Conservation (phyloP, 2,888 invertebrate species). For the Hofmannophila pseudospretella region DNA sequence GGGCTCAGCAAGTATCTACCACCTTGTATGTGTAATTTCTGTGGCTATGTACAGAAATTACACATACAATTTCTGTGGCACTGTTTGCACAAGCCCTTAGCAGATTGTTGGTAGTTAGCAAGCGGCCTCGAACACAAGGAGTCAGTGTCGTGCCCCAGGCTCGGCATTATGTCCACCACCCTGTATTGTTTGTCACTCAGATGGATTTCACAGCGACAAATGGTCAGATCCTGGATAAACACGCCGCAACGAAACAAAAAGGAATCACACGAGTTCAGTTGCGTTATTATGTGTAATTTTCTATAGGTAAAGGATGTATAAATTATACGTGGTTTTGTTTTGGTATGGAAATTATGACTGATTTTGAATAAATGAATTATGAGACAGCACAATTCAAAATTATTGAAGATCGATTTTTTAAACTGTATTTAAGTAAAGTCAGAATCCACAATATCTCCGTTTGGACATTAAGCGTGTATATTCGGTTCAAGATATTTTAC, state of each 20-base stretch:
- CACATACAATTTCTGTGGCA: too few species aligned
- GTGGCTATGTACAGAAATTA: too few species aligned
- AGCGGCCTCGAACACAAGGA: constrained; percentile 37
- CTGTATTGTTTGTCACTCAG: constrained; percentile 73
- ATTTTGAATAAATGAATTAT: too few species aligned
- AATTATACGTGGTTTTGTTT: background rate
- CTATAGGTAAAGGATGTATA: background rate
- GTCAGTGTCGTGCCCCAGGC: constrained; percentile 44
- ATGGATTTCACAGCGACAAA: constrained; percentile 66
- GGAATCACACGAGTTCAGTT: constrained; percentile 34
- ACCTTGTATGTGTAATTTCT: too few species aligned
- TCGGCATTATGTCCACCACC: constrained; percentile 60
- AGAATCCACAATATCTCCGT: too few species aligned
- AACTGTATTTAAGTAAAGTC: too few species aligned
- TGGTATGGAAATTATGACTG: background rate
- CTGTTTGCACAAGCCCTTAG: constrained; percentile 2
- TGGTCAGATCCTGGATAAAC: constrained; percentile 59
- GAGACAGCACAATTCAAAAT: too few species aligned
- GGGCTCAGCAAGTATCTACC: constrained; percentile 58
- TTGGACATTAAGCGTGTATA: too few species aligned
- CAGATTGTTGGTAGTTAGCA: constrained; percentile 1
- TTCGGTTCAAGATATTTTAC: too few species aligned
- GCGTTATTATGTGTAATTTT: constrained; percentile 21
- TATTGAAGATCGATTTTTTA: too few species aligned
- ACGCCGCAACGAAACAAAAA: constrained; percentile 44